These are phyloP conservation scores for Oreochromis tanganicae DNA, from an alignment of 2,113 vertebrate species.

Conservation along the genomic window DNA sequence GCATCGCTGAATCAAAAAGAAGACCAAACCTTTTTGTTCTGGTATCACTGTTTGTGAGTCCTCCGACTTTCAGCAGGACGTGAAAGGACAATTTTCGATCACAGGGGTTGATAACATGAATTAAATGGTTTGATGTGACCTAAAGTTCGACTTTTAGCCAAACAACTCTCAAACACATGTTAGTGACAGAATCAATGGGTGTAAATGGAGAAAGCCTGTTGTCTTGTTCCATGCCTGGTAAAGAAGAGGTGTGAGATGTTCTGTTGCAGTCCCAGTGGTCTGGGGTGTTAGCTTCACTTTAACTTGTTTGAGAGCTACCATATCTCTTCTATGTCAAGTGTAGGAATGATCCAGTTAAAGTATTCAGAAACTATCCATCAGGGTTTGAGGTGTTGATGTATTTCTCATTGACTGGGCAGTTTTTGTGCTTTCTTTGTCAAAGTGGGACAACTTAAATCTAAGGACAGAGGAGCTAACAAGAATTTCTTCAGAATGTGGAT, in stretches of 20 bases:
- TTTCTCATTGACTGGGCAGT: not conserved
- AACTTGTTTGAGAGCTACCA: constrained; percentile 22
- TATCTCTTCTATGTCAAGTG: not conserved
- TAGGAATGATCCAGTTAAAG: not conserved
- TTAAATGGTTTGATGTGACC: constrained; percentile 44
- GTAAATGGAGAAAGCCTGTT: constrained; percentile 77
- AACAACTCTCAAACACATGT: constrained; percentile 69
- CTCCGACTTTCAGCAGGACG: not conserved
- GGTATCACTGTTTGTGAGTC: not conserved
- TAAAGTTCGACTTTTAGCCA: constrained; percentile 67
- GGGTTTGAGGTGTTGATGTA: not conserved
- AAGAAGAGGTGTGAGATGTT: constrained; percentile 62
- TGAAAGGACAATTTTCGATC: constrained; percentile 30
- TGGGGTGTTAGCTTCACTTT: constrained; percentile 65
- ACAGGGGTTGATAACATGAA: constrained; percentile 43
- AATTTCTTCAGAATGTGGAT: not conserved
- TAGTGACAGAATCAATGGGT: constrained; percentile 67
- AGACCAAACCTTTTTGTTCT: not conserved
- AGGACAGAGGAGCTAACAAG: not conserved
- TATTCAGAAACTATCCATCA: not conserved
- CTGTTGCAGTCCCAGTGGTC: constrained; percentile 55
- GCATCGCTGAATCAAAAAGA: not conserved
- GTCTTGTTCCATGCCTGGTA: constrained; percentile 48
- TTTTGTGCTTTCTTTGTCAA: not conserved
- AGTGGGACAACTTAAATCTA: not conserved